phyloP scores from a whole-genome alignment of 2,888 invertebrate genomes.

The Troides aeacus region DNA sequence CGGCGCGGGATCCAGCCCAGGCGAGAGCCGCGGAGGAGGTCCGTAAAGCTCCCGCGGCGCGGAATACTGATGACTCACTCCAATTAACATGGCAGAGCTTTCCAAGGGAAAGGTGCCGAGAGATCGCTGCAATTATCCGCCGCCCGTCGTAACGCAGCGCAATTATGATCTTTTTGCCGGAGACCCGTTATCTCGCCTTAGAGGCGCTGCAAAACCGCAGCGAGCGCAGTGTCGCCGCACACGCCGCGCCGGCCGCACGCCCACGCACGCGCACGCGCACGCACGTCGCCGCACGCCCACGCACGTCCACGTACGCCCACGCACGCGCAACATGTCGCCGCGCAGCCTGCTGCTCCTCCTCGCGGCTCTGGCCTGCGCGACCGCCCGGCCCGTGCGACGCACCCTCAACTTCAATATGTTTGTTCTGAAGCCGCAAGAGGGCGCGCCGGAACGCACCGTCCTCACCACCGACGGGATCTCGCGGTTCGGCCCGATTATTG shows the following conservation, averaged over 20 bases:
- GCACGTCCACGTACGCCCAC: constrained; percentile 37
- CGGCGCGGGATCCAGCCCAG: neutral
- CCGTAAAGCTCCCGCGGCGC: constrained; percentile 25
- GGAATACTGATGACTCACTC: constrained; percentile 60
- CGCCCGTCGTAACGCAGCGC: constrained; percentile 59
- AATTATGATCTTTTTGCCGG: constrained; percentile 76
- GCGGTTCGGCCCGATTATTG: constrained; percentile 84
- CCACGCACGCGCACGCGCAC: constrained; percentile 27
- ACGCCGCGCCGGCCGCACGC: constrained; percentile 39
- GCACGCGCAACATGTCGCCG: constrained; percentile 29
- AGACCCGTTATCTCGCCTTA: constrained; percentile 74
- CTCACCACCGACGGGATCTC: constrained; percentile 68
- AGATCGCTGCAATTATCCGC: constrained; percentile 68
- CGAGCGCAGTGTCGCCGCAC: constrained; percentile 60
- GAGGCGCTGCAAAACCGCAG: constrained; percentile 66
- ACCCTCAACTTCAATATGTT: constrained; percentile 75
- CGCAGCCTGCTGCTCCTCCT: constrained; percentile 44
- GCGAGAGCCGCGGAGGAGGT: neutral
- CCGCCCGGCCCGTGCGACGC: constrained; percentile 59
- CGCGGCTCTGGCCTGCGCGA: constrained; percentile 51
- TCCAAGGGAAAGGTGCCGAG: constrained; percentile 77
- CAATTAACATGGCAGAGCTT: constrained; percentile 72
- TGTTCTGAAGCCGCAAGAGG: constrained; percentile 54
- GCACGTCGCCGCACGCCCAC: constrained; percentile 32
- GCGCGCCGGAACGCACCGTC: constrained; percentile 53